These are phyloP conservation scores for Dryobotodes eremita DNA, from an alignment of 2,888 invertebrate species.

Conservation along the genomic window DNA sequence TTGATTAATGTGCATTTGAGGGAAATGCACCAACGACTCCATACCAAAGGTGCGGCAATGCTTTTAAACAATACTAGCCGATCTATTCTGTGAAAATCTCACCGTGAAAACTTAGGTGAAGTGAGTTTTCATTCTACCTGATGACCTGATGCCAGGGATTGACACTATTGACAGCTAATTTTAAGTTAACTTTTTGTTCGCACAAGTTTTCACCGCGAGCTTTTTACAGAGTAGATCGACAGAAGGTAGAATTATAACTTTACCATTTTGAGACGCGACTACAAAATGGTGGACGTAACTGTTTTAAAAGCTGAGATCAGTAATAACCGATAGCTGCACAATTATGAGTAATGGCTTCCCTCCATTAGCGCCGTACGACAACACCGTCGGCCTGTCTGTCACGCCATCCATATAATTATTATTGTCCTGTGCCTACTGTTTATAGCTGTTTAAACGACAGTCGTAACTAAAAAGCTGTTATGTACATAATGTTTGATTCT, in stretches of 20 bases:
- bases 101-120: too few relatives aligned
- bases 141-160: not conserved
- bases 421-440: conserved; percentile 8
- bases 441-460: not conserved
- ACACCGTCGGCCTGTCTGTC: conserved; percentile 46
- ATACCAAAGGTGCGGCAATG: not conserved
- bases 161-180: not conserved
- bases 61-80: not conserved
- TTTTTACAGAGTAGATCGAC: not conserved
- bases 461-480: not conserved
- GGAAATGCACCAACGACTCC: not conserved
- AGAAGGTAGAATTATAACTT: not conserved
- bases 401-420: conserved; percentile 67
- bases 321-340: conserved; percentile 59
- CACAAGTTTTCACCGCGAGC: not conserved
- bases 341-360: conserved; percentile 73
- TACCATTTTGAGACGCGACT: not conserved
- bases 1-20: not conserved
- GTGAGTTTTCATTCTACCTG: not conserved
- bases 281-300: not conserved
- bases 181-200: not conserved
- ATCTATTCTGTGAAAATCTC: not conserved
- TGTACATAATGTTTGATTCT: not conserved
- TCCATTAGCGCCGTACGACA: conserved; percentile 67
- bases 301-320: conserved; percentile 54